Conservation (phyloP, 2,113 vertebrate species). For the Carettochelys insculpta region DNA sequence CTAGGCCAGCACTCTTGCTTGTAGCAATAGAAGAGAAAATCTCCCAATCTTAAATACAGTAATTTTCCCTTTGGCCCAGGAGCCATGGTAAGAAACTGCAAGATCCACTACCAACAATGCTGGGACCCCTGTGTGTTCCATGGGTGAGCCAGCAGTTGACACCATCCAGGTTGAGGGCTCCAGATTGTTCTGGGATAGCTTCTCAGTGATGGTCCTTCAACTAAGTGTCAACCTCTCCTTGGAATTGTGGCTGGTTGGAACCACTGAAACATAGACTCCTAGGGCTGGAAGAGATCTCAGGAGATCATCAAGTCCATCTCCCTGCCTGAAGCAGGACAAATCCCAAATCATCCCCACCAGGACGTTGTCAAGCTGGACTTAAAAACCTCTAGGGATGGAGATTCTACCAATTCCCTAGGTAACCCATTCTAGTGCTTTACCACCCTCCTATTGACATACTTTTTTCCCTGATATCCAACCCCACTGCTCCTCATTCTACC, state of each 20-base stretch:
- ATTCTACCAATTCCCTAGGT: too few relatives aligned
- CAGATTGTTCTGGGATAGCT: neutral
- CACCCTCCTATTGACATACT: too few relatives aligned
- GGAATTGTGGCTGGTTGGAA: conserved; percentile 33
- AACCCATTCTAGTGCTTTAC: too few relatives aligned
- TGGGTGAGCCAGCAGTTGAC: neutral
- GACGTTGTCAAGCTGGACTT: too few relatives aligned
- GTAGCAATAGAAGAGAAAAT: neutral
- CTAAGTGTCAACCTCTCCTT: conserved; percentile 44
- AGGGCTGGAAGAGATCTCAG: too few relatives aligned
- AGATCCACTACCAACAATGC: neutral
- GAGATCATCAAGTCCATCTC: too few relatives aligned
- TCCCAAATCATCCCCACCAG: too few relatives aligned
- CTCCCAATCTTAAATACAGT: neutral
- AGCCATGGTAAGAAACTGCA: neutral
- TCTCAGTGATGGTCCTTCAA: neutral
- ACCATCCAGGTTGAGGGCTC: neutral
- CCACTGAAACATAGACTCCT: too few relatives aligned
- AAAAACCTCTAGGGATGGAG: too few relatives aligned
- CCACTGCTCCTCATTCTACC: too few relatives aligned
- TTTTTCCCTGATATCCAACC: too few relatives aligned
- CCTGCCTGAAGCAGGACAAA: too few relatives aligned
- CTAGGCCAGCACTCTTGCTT: neutral
- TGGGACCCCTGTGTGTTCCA: neutral
- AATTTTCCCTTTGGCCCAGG: neutral